Evolutionary conservation across 2,113 vertebrate species (phyloP).

Genomic region (Papio anubis): DNA sequence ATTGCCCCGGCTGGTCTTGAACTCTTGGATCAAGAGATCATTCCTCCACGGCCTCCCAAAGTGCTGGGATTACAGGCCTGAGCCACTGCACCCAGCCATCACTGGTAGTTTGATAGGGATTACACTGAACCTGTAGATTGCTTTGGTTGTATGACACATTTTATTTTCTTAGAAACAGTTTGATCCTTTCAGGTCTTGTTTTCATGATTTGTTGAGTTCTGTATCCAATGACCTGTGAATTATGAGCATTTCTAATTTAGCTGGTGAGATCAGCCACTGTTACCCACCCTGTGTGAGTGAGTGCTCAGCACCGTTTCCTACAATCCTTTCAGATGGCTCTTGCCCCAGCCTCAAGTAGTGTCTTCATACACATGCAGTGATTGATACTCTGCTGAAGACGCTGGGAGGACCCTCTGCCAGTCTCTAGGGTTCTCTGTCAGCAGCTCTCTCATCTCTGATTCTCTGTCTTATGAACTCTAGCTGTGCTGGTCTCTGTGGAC

Average conservation of each 20-base stretch:
- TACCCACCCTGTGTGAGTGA: neutral
- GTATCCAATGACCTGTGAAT: neutral
- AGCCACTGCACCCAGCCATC: neutral
- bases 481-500: neutral
- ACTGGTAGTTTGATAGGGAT: too few species aligned
- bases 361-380: neutral
- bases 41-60: neutral
- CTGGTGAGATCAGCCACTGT: neutral
- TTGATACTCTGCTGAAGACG: neutral
- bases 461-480: neutral
- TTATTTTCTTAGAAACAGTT: slow-evolving; percentile 1
- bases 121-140: too few species aligned
- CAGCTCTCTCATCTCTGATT: neutral
- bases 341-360: neutral
- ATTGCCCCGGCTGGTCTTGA: neutral
- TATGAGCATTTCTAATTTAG: neutral
- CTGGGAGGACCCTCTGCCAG: neutral
- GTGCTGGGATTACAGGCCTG: neutral
- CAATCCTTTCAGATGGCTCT: neutral
- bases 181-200: neutral
- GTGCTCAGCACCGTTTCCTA: neutral
- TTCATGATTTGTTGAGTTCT: neutral
- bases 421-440: neutral
- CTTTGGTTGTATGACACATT: neutral
- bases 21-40: neutral